Evolutionary conservation across 2,113 vertebrate genomes (phyloP), one percentile per base, ranked within the genome.

Genomic region (Axis porcinus): DNA sequence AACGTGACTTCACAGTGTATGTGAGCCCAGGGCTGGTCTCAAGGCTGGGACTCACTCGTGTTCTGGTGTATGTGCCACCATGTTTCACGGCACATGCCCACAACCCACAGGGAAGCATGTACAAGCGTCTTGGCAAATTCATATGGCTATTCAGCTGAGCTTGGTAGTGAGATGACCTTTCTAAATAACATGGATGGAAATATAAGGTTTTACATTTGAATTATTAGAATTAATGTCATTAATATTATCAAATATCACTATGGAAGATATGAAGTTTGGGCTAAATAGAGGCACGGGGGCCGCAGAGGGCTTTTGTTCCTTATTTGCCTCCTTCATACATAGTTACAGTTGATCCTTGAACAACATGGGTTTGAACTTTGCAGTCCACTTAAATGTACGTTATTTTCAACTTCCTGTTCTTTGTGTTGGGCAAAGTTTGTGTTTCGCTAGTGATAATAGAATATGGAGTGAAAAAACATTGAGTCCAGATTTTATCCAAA

Each of bases 51-150:
- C 7, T 21, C 2, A 1, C 6, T 10, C 57, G 2, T 17, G 23
- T 6, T 33, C 79, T n/a, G 21, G 10, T 2, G 4, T 11, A 3
- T 33, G 55, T 21, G 19, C 21, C 0, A 2, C 6, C 1, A 3
- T 27, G 50, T 16, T 83, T 16, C 10, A 1, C 17, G n/a, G 8
- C 87, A 17, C 6, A 52, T 0, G 15, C 23, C 43, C 40, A 52
- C 33, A 54, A n/a, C 3, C 17, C 16, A n/a, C 7, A 0, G 0
- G 21, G 28, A 14, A 27, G 9, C 21, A 76, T 54, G 4, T 9
- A 4, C 21, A 55, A 86, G 50, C 7, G 33, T 25, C 54, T 30
- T 23, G 11, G 33, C 2, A 76, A 45, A 97, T 57, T 23, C 17
- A 45, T 76, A 52, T 14, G 54, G 3, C 11, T 43, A 3, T n/a